These are phyloP conservation scores for Scelioninae gen. 2 DNA, from an alignment of 2,888 invertebrate genomes.

Conservation along the genomic window DNA sequence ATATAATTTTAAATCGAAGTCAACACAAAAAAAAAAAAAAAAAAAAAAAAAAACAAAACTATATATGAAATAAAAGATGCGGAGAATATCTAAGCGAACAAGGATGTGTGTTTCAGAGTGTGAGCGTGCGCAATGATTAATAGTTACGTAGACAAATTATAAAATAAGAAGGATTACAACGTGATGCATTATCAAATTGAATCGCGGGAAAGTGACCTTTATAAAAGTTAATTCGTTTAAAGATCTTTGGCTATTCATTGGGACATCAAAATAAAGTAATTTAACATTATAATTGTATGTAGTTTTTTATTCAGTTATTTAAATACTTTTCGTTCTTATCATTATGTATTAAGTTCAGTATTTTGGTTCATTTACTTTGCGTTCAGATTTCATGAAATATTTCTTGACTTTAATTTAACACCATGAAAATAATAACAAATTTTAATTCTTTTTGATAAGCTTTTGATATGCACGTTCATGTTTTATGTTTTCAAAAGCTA, in stretches of 20 bases:
- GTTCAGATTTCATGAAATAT: too few relatives aligned
- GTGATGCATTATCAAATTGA: conserved; percentile 55
- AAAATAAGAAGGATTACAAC: conserved; percentile 41
- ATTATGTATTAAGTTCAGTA: too few relatives aligned
- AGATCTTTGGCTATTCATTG: conserved; percentile 43
- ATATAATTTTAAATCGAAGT: conserved; percentile 57
- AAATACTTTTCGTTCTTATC: too few relatives aligned
- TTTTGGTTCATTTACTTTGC: too few relatives aligned
- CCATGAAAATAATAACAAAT: too few relatives aligned
- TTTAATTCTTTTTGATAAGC: too few relatives aligned
- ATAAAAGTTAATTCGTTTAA: conserved; percentile 49
- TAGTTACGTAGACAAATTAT: conserved; percentile 40
- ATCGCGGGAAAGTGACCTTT: conserved; percentile 59
- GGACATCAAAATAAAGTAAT: conserved; percentile 32
- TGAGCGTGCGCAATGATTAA: conserved; percentile 27
- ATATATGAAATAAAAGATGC: conserved; percentile 44
- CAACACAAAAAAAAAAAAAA: conserved; percentile 50
- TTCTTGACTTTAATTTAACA: too few relatives aligned
- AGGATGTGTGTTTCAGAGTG: conserved; percentile 26
- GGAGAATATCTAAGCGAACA: conserved; percentile 43
- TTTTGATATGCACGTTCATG: too few relatives aligned
- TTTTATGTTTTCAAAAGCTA: too few relatives aligned
- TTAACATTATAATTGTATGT: conserved; percentile 24
- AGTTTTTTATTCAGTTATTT: conserved; percentile 8
- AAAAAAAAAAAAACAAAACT: too few relatives aligned